These are phyloP conservation scores for Psilopsiagon aymara DNA, from an alignment of 2,113 vertebrate genomes.

Conservation along the genomic window DNA sequence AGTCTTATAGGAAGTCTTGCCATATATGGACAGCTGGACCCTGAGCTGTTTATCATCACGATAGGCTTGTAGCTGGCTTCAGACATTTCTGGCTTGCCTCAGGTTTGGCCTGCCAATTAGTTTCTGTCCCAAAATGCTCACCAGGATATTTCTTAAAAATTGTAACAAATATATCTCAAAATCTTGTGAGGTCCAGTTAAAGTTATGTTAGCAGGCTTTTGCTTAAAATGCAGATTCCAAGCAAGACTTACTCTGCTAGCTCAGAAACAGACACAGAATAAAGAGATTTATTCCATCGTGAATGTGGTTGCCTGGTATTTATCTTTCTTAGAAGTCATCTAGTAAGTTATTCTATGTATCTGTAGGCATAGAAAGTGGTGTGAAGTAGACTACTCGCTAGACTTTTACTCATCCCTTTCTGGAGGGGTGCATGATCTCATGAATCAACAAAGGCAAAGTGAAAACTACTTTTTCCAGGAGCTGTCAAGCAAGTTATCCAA, in stretches of 20 bases:
- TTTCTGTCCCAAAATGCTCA: conserved; percentile 51
- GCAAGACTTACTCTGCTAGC: conserved; percentile 13
- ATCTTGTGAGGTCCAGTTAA: conserved; percentile 50
- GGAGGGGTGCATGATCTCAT: background rate
- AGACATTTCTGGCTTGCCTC: conserved; percentile 50
- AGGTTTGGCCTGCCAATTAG: conserved; percentile 53
- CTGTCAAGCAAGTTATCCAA: background rate
- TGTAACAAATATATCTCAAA: conserved; percentile 64
- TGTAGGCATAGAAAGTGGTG: background rate
- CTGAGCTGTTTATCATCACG: conserved; percentile 64
- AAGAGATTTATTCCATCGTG: conserved; percentile 38
- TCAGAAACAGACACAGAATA: conserved; percentile 52
- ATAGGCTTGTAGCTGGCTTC: conserved; percentile 44
- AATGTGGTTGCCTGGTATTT: conserved; percentile 57
- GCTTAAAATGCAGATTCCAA: conserved; percentile 61
- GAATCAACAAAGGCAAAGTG: background rate
- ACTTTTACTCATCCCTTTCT: background rate
- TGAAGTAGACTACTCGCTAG: background rate
- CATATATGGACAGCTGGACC: conserved; percentile 87
- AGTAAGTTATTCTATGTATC: conserved; percentile 32
- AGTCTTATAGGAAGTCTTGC: conserved; percentile 86
- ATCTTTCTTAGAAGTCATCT: conserved; percentile 58
- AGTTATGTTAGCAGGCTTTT: conserved; percentile 61
- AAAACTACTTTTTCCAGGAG: background rate
- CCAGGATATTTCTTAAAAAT: conserved; percentile 61